phyloP scores from a whole-genome alignment of 2,797 vertebrate genomes.

The Paratrypauchen microcephalus region DNA sequence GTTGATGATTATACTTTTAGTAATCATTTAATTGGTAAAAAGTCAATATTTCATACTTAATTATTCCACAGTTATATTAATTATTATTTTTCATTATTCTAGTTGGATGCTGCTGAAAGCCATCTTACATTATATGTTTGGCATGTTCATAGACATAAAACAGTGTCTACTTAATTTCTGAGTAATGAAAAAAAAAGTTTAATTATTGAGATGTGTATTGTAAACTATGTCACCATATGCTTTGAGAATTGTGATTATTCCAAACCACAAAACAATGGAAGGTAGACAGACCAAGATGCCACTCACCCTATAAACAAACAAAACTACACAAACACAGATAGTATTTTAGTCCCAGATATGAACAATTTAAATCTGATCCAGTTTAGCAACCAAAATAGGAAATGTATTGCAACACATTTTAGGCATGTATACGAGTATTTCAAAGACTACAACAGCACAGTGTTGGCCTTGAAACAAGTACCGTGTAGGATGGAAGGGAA shows the following conservation, averaged over 20 bases:
- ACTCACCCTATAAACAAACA: conserved; percentile 27
- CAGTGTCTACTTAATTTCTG: conserved; percentile 31
- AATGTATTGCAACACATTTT: conserved; percentile 44
- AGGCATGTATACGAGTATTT: conserved; percentile 47
- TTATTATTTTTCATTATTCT: too few species aligned
- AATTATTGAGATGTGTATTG: conserved; percentile 47
- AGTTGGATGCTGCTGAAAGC: not conserved
- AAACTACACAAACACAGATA: conserved; percentile 9
- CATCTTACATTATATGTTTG: not conserved
- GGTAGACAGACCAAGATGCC: conserved; percentile 62
- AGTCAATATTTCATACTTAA: too few species aligned
- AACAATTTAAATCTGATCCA: conserved; percentile 31
- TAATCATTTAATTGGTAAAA: too few species aligned
- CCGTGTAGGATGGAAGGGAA: conserved; percentile 59
- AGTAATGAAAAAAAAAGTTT: conserved; percentile 48
- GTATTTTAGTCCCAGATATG: conserved; percentile 14
- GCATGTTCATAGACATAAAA: not conserved
- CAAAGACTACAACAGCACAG: conserved; percentile 45
- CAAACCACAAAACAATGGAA: conserved; percentile 63
- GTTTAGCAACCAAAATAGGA: conserved; percentile 53
- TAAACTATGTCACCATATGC: conserved; percentile 77
- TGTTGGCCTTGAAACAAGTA: conserved; percentile 60
- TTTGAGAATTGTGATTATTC: conserved; percentile 50
- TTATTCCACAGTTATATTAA: too few species aligned
- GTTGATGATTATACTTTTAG: not conserved